A percentile compares a stretch with the other conserved stretches of the same genome.
phyloP scores from a whole-genome alignment of 35 echinoderm and acorn worm genomes.

The Ophioderma brevispina region DNA sequence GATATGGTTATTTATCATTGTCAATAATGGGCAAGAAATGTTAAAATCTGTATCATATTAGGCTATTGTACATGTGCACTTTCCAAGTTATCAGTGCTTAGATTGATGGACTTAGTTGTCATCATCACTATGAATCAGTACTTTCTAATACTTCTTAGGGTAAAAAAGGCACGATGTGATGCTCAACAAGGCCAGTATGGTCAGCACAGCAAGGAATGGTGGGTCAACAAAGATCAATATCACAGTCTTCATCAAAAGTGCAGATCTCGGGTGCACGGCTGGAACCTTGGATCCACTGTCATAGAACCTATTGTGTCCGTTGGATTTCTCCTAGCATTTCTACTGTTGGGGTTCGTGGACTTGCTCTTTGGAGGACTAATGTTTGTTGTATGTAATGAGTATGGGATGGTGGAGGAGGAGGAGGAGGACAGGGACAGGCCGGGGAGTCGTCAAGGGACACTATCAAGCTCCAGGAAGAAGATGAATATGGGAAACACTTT shows the following conservation, averaged over 20 bases:
- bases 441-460: neutral
- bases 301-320: conserved; percentile 88
- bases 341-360: conserved; percentile 77
- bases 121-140: too few relatives aligned
- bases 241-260: conserved; percentile 75
- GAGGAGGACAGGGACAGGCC: neutral
- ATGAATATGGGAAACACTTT: too few relatives aligned
- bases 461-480: neutral
- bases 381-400: conserved; percentile 84
- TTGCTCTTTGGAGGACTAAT: conserved; percentile 77
- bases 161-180: too few relatives aligned
- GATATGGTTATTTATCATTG: too few relatives aligned
- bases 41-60: too few relatives aligned
- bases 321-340: conserved; percentile 73
- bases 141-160: too few relatives aligned
- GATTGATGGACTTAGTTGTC: too few relatives aligned
- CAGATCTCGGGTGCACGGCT: conserved; percentile 66
- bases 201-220: conserved; percentile 45
- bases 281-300: conserved; percentile 59
- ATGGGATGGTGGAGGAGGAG: conserved; percentile 41
- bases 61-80: too few relatives aligned
- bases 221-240: conserved; percentile 74
- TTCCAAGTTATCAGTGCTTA: too few relatives aligned
- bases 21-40: too few relatives aligned
- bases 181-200: conserved; percentile 48